phyloP scores from a whole-genome alignment of 2,113 vertebrate genomes.

The Aegithalos caudatus region DNA sequence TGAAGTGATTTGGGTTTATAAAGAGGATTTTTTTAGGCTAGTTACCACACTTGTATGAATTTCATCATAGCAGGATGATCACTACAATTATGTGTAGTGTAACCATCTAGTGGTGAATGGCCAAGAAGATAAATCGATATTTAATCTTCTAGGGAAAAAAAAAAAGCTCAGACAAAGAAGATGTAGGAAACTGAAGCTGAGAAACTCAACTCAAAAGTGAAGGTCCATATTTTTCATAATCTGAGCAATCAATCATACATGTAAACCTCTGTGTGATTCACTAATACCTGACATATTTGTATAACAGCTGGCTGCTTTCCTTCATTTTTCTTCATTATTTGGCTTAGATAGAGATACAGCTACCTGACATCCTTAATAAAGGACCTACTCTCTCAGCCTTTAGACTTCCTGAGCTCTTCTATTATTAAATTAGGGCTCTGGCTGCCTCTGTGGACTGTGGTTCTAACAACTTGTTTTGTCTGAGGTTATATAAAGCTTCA shows the following conservation, averaged over 20 bases:
- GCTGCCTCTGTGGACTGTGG: not conserved
- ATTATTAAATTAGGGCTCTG: not conserved
- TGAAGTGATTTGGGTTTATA: not conserved
- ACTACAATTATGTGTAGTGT: not conserved
- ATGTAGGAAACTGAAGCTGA: not conserved
- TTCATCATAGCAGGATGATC: not conserved
- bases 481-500: not conserved
- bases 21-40: not conserved
- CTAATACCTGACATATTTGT: not conserved
- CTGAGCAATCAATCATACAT: not conserved
- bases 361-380: not conserved
- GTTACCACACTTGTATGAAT: not conserved
- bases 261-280: rapidly evolving
- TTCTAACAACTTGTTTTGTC: not conserved
- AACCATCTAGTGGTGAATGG: not conserved
- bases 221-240: not conserved
- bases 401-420: not conserved
- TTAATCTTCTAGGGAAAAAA: not conserved
- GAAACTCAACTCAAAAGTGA: not conserved
- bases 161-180: not conserved
- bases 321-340: not conserved
- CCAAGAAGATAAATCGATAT: not conserved
- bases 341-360: not conserved
- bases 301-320: not conserved
- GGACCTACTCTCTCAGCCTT: not conserved